phyloP scores from a whole-genome alignment of 1,140 invertebrate species.

The Asobara japonica region DNA sequence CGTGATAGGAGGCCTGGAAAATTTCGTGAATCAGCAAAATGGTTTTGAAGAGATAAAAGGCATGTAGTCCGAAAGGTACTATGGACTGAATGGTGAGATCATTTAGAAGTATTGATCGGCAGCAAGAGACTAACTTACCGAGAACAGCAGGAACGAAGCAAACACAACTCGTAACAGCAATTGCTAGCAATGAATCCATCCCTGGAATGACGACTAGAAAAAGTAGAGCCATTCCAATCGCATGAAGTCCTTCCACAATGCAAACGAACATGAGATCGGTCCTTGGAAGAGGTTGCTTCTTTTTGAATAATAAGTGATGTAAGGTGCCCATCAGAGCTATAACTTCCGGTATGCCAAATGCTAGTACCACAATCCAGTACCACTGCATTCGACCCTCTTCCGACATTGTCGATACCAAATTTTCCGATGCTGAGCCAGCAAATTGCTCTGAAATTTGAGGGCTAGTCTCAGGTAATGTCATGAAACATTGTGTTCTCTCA shows the following conservation, averaged over 20 bases:
- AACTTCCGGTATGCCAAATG: constrained; percentile 84
- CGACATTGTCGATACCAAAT: constrained; percentile 76
- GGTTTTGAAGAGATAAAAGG: neutral
- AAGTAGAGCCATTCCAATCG: constrained; percentile 82
- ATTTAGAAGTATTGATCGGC: no score
- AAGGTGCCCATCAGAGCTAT: constrained; percentile 80
- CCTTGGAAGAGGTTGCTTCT: constrained; percentile 64
- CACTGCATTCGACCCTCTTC: constrained; percentile 83
- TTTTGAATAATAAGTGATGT: constrained; percentile 87
- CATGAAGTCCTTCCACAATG: constrained; percentile 83
- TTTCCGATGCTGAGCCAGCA: constrained; percentile 72
- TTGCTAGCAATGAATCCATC: constrained; percentile 88
- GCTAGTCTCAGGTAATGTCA: no score
- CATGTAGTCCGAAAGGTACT: no score
- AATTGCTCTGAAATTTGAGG: no score
- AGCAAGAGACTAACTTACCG: constrained; percentile 64
- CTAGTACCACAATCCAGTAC: constrained; percentile 88
- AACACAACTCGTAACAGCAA: constrained; percentile 89
- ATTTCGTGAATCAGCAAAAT: constrained; percentile 33
- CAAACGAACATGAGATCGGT: constrained; percentile 73
- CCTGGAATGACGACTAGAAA: constrained; percentile 87
- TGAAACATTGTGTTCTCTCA: no score
- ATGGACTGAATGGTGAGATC: no score
- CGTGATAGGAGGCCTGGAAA: constrained; percentile 68
- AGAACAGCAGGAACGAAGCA: constrained; percentile 84